Base-by-base conservation (phyloP, 2,888 invertebrate genomes). In the Acanthococcus lagerstroemiae region DNA sequence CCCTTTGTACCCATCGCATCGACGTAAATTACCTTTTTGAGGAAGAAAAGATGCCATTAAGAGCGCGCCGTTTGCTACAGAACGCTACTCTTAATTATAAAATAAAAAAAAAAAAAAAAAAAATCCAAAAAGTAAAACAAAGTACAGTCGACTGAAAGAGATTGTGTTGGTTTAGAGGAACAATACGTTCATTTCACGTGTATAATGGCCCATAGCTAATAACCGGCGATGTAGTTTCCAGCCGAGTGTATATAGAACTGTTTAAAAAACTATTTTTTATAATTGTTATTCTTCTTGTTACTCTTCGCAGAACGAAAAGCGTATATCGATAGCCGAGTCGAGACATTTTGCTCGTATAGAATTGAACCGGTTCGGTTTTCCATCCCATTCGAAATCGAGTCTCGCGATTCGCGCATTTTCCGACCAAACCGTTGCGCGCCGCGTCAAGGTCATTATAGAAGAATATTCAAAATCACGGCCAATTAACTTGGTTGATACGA, bases 401-500 rank as follows among this genome's bases (percentile, higher is more conserved):
- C 26, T 55, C 21, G 7, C 52, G 52, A 21, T 45, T 30, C 25
- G 46, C 46, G 26, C 48, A 48, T 58, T 27, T 45, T 26, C 26
- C 12, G 48, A 48, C 44, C 44, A 44, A 24, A 58, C 58, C 61
- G 61, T 61, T 61, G 52, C 48, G 27, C 52, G 21, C 37, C 6
- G 30, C 52, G 37, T 50, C 61, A 61, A 61, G 61, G 61, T 52
- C 61, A 61, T 61, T 61, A 45, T 58, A 52, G 22, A 9, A 3
- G 37, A 61, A 61, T 61, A 61, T 61, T 61, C 60, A 37, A 61
- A 61, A 61, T 61, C 61, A 61, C 61, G 61, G 48, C 48, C 61
- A 61, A 61, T 61, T 37, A 37, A 37, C 37, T 37, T 37, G 37
- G 12, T 37, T n/a, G 37, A 37, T 37, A 15, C n/a, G 3, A 37